Evolutionary conservation across 2,888 invertebrate genomes (phyloP), one percentile per base, ranked within the genome.

Genomic region (Agrilus mali): DNA sequence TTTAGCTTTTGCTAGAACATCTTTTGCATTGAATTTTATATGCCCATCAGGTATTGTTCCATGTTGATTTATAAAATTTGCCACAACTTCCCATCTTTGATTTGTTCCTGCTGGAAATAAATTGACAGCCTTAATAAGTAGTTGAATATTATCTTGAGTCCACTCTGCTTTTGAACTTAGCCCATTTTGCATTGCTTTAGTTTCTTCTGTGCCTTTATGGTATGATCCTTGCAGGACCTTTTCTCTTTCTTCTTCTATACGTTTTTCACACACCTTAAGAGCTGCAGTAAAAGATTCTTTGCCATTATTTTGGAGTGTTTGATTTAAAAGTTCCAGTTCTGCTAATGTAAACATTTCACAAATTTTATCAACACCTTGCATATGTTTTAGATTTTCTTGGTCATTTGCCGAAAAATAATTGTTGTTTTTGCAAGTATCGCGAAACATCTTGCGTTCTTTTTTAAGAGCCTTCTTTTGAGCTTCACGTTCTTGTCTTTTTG

Each of bases 101-200:
- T 83, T 86, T 0, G 97, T 98, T 13, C 93, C 98, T 6, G 96
- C 95, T 0, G 98, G 98, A 64, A 96, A 98, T 4, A 97, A 67
- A 68, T 97, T 97, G 0, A 97, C 95, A 15, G 94, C 95, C 67
- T 98, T 98, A 41, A 97, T 93, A 3, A 98, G 74, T 37, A 92
- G 70, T 60, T 92, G 89, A 15, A 92, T 73, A 63, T 93, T 89
- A 47, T 86, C 86, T 40, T 80, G 78, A 12, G 76, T 76, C 98
- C 98, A 99, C 44, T 73, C 75, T 10, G 75, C 71, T 0, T 74
- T 70, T 3, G 68, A 65, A 53, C 70, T 72, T 12, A 71, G 55
- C 7, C 66, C 66, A 48, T 71, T 72, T 53, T 72, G 73, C 14
- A 60, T 60, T 15, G 56, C 60, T 42, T 58, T 56, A 4, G 57